Base-by-base conservation (phyloP, 1,140 invertebrate genomes). In the Diploscapter pachys region DNA sequence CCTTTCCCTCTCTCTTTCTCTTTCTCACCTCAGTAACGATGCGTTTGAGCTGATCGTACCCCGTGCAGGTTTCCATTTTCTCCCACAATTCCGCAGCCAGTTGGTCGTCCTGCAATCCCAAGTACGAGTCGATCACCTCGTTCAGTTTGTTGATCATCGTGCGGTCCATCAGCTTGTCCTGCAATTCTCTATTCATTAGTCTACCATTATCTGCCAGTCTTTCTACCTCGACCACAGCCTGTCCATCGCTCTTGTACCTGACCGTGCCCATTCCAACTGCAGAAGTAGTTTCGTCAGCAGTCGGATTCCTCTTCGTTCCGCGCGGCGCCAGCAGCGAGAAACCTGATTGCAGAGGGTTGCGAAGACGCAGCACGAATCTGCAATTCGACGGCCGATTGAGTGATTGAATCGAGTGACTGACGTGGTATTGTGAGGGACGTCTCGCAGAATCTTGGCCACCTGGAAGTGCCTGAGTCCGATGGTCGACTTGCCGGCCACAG, bases 51-150 rank as follows among this genome's bases (percentile, higher is more conserved):
- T 31, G 31, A 31, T 31, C 31, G 31, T 31, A 31, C 31, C 31
- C 31, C 2, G 89, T 88, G 83, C 92, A 93, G 3, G 90, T 2
- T 89, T 88, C 83, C 92, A 93, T 3, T 90, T 90, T 63, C 90
- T 97, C 94, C 94, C 94, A 98, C 80, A 98, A 96, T 87, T 92
- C 90, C 75, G 89, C 90, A 3, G 92, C 92, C 79, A 98, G 87
- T 86, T 97, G 94, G 50, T 90, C 89, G 85, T 98, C 96, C 84
- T 95, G 95, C 78, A 98, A 96, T 13, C 96, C 96, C 90, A 99
- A 92, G 86, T 96, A 98, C 50, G 91, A 92, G 85, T 98, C 96
- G 65, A 99, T 87, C 13, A 71, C 53, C 9, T 65, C 62, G 51
- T 76, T 76, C 13, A 71, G 62, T 57, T 76, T 71, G 2, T 51